Evolutionary conservation across 2,797 vertebrate species (phyloP), one percentile per base, ranked within the genome.

Genomic region (Spinus olivaceus): DNA sequence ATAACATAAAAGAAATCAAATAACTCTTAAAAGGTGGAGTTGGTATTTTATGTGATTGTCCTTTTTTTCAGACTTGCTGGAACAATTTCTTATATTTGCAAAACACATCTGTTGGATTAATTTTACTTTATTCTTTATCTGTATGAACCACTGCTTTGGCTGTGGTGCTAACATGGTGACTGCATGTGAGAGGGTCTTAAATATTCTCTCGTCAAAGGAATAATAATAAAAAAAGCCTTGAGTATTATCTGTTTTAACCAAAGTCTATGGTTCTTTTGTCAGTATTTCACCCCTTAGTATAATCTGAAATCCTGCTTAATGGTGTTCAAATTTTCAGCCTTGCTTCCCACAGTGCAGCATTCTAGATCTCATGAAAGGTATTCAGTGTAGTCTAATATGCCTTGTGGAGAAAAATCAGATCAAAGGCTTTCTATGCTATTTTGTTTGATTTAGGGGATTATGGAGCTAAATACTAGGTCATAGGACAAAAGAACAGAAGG

Each of bases 121-220:
- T 92, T 95, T 91, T 88, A 65, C 47, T 89, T 94, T 57, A 73
- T 73, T 72, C 86, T 74, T 82, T 81, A 81, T 90, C 81, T 94
- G 65, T 88, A 17, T 86, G 72, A 92, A 59, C 76, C 80, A 86
- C 76, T 72, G 82, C 57, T 88, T 88, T 88, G 85, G 73, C 90
- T 76, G 69, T 91, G 92, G 85, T 88, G 41, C 84, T 83, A 81
- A 88, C 69, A 33, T 47, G 42, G 57, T 67, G 65, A 85, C 85
- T 94, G 95, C 92, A 81, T 91, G 79, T 94, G 92, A 91, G 89
- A 82, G 51, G 21, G 30, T 94, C 91, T 94, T 83, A 95, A 94
- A 90, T 90, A 94, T 74, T 96, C 87, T 90, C 76, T 92, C 90
- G 57, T 94, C 88, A 88, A 90, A 92, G 28, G 39, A 90, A 81